Evolutionary conservation across 1,140 invertebrate genomes (phyloP), one percentile per base, ranked within the genome.

Genomic region (Aphaenogaster floridana): DNA sequence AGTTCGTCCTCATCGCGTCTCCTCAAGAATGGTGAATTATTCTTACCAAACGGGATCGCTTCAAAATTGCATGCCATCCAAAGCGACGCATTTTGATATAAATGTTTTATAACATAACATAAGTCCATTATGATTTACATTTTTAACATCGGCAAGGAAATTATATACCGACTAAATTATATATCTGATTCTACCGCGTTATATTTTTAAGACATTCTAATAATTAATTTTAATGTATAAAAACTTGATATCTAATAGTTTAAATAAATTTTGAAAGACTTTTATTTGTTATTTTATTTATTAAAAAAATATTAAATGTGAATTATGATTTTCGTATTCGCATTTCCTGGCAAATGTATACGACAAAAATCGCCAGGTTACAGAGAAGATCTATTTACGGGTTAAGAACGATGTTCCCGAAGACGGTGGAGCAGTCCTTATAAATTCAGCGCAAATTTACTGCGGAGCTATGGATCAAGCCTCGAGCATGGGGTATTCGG

Each of bases 361-460:
- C 6, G 21, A 28, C 48, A 61, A 63, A 72, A 61, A 50, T 48
- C 13, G 17, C n/a, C 1, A 63, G 54, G n/a, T 61, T 45, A 52
- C 48, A 28, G 80, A 28, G 15, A 61, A 74, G 28, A 74, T 84
- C 7, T 83, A 83, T 74, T 61, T 76, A 63, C 28, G 80, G 50
- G 64, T 45, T 59, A 48, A 84, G 80, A 76, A 84, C 68, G 63
- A 59, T 48, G 64, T 48, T 74, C 54, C 8, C 42, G 45, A 76
- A 48, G 54, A 76, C 69, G 69, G 54, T 54, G 42, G 28, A 36
- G 34, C 39, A 71, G 45, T 87, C 17, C 79, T 89, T 92, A 93
- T 94, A 94, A 94, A 95, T 95, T 94, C 88, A 74, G 81, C 28
- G 52, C 69, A 91, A 95, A 94, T 95, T 95, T 95, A 95, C 92